Percentiles rank a stretch among this genome's conserved stretches.
phyloP scores from a whole-genome alignment of 2,888 invertebrate genomes.

The Drosophila peninsularis region DNA sequence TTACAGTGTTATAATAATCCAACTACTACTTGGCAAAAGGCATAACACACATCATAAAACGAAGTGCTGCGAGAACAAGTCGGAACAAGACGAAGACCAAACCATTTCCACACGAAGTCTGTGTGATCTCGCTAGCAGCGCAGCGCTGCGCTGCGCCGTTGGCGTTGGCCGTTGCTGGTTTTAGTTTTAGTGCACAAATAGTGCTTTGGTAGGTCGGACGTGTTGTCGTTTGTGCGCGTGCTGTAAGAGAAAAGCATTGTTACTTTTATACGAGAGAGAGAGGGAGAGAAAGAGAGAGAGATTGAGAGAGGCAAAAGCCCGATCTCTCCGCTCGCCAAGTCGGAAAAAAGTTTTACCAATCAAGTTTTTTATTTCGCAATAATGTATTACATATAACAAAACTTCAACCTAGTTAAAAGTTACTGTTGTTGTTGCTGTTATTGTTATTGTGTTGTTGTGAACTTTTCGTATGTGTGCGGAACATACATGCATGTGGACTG shows the following conservation, averaged over 20 bases:
- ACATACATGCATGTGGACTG: slow-evolving; percentile 47
- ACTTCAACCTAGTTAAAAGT: slow-evolving; percentile 79
- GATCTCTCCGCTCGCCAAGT: slow-evolving; percentile 61
- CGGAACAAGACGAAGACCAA: slow-evolving; percentile 24
- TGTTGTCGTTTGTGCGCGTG: slow-evolving; percentile 50
- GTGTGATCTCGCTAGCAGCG: slow-evolving; percentile 43
- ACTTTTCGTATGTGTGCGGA: slow-evolving; percentile 64
- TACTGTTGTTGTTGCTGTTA: slow-evolving; percentile 66
- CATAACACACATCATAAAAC: slow-evolving; percentile 57
- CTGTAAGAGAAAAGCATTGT: slow-evolving; percentile 48
- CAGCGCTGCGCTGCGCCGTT: not conserved
- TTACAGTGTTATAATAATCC: slow-evolving; percentile 55
- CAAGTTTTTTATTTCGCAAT: slow-evolving; percentile 80
- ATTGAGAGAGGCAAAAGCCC: slow-evolving; percentile 57
- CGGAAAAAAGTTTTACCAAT: slow-evolving; percentile 80
- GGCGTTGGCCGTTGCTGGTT: slow-evolving; percentile 20
- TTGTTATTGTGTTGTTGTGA: slow-evolving; percentile 60
- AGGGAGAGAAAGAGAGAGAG: slow-evolving; percentile 5
- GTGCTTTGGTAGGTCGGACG: slow-evolving; percentile 59
- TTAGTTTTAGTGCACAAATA: slow-evolving; percentile 62
- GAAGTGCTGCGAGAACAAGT: slow-evolving; percentile 56
- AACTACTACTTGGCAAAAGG: slow-evolving; percentile 31
- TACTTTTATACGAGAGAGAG: slow-evolving; percentile 40
- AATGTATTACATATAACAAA: slow-evolving; percentile 77
- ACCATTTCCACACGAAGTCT: slow-evolving; percentile 45